Conservation (phyloP, 1,140 invertebrate genomes). For the Caerostris extrusa region DNA sequence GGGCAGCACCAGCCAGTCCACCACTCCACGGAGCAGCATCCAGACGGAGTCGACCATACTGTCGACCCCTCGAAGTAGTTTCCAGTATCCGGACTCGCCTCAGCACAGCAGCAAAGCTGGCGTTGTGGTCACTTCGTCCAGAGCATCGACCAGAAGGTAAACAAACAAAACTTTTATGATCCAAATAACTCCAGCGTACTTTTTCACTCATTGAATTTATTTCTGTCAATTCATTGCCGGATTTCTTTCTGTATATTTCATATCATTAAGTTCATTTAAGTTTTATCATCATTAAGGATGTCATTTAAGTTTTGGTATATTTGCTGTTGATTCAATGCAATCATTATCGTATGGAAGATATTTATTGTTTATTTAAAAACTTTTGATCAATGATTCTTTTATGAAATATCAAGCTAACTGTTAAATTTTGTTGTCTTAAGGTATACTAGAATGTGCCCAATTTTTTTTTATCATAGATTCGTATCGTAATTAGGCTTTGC, state of each 20-base stretch:
- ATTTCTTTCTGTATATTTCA: neutral
- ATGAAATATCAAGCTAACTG: too few species aligned
- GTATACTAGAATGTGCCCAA: too few species aligned
- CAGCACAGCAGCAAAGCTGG: slow-evolving; percentile 88
- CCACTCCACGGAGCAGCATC: slow-evolving; percentile 79
- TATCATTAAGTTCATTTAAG: too few species aligned
- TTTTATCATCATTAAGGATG: too few species aligned
- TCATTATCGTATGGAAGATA: too few species aligned
- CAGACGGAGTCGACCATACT: slow-evolving; percentile 80
- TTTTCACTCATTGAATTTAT: neutral
- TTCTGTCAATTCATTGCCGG: neutral
- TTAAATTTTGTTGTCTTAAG: too few species aligned
- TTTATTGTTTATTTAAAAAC: too few species aligned
- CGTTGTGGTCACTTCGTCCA: slow-evolving; percentile 95
- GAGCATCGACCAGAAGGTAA: slow-evolving; percentile 93
- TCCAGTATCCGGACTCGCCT: slow-evolving; percentile 84
- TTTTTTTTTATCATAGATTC: too few species aligned
- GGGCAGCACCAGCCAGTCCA: slow-evolving; percentile 78
- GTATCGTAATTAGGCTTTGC: too few species aligned
- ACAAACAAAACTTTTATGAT: neutral
- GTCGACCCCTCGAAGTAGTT: slow-evolving; percentile 83
- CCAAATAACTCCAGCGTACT: neutral
- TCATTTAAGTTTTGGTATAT: too few species aligned
- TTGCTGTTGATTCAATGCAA: too few species aligned
- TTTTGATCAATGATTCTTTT: too few species aligned